A percentile compares a stretch with the other conserved stretches of the same genome.
These are phyloP conservation scores for Neocrepidodera transversa DNA, from an alignment of 2,888 invertebrate genomes.

Conservation along the genomic window DNA sequence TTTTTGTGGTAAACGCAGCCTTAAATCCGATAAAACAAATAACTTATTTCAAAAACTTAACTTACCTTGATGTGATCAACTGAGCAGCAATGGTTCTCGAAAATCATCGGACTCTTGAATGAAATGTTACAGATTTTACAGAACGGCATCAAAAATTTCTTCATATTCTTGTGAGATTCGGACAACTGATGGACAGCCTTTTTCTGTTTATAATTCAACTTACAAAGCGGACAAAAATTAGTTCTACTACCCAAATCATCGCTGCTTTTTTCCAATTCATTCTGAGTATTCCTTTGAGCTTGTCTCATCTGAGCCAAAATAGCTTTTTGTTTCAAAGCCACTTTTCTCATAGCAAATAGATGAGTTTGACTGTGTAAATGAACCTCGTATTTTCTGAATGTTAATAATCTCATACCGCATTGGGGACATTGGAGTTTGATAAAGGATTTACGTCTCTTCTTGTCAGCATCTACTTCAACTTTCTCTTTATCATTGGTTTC, in stretches of 20 bases:
- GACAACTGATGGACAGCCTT: constrained; percentile 81
- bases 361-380: constrained; percentile 78
- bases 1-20: no score
- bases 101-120: constrained; percentile 85
- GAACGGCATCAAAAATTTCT: constrained; percentile 82
- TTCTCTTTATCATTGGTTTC: constrained; percentile 46
- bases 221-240: constrained; percentile 59
- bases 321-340: constrained; percentile 74
- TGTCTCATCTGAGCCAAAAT: constrained; percentile 73
- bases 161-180: constrained; percentile 83
- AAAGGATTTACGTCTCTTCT: constrained; percentile 60
- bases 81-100: constrained; percentile 83
- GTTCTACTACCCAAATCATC: constrained; percentile 64
- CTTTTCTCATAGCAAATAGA: constrained; percentile 74
- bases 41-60: no score
- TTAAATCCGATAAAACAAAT: no score
- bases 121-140: constrained; percentile 79
- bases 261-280: constrained; percentile 74
- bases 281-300: constrained; percentile 80
- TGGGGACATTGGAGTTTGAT: constrained; percentile 80
- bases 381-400: constrained; percentile 77
- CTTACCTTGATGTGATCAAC: constrained; percentile 80
- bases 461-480: constrained; percentile 50
- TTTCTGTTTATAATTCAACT: constrained; percentile 59
- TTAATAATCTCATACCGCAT: constrained; percentile 76